phyloP scores from a whole-genome alignment of 2,113 vertebrate species.

The Labrus mixtus region DNA sequence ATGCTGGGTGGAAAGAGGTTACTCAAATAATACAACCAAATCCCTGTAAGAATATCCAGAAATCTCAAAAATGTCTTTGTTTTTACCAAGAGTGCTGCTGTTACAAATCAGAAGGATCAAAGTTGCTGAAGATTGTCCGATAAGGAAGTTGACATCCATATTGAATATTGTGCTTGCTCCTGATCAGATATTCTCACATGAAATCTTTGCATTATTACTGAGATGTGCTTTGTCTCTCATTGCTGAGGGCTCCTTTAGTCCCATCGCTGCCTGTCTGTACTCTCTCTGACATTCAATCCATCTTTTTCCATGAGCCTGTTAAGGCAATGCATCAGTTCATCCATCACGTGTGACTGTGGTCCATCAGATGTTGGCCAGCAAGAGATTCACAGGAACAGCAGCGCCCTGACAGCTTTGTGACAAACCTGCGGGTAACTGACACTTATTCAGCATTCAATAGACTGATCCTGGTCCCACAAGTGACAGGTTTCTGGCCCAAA shows the following conservation, averaged over 20 bases:
- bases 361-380: conserved; percentile 34
- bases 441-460: conserved; percentile 25
- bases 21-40: neutral
- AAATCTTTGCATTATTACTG: conserved; percentile 37
- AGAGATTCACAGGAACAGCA: conserved; percentile 29
- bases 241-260: neutral
- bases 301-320: conserved; percentile 21
- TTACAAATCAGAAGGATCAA: neutral
- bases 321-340: conserved; percentile 35
- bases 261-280: conserved; percentile 8
- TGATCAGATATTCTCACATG: conserved; percentile 1
- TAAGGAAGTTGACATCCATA: neutral
- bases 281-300: conserved; percentile 24
- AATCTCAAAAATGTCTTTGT: neutral
- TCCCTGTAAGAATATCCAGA: neutral
- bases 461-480: conserved; percentile 23
- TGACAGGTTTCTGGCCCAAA: conserved; percentile 45
- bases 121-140: neutral
- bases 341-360: conserved; percentile 45
- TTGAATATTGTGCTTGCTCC: neutral
- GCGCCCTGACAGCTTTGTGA: conserved; percentile 38
- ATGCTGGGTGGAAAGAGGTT: neutral
- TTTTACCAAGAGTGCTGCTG: neutral
- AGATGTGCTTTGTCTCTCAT: conserved; percentile 17
- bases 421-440: conserved; percentile 45